These are phyloP conservation scores for Tylochromis polylepis DNA, from an alignment of 2,113 vertebrate species.

Conservation along the genomic window DNA sequence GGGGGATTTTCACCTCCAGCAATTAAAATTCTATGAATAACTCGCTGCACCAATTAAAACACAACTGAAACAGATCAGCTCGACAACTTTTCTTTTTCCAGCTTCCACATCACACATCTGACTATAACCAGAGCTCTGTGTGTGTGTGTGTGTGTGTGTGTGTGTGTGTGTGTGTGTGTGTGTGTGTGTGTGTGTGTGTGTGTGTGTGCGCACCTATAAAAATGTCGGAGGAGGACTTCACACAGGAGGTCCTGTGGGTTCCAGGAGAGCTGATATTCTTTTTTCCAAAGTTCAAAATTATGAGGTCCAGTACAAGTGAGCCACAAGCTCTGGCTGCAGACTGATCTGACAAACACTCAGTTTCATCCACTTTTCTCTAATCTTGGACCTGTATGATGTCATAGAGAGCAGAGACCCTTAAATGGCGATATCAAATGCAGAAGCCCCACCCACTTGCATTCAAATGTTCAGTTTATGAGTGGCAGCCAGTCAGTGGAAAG, in stretches of 20 bases:
- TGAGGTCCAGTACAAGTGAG: background rate
- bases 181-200: too few species aligned
- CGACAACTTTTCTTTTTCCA: background rate
- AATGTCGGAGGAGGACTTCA: background rate
- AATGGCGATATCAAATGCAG: background rate
- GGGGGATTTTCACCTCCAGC: background rate
- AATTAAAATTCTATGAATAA: conserved; percentile 11
- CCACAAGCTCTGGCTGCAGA: background rate
- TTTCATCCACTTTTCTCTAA: background rate
- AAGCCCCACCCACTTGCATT: background rate
- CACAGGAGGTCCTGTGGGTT: background rate
- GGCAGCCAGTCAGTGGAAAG: background rate
- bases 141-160: background rate
- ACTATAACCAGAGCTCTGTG: background rate
- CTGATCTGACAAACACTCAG: background rate
- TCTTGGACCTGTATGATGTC: background rate
- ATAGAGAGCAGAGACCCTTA: background rate
- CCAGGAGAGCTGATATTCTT: background rate
- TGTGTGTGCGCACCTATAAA: background rate
- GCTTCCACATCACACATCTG: background rate
- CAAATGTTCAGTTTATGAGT: background rate
- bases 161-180: background rate
- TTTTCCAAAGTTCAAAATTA: background rate
- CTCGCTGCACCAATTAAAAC: conserved; percentile 17
- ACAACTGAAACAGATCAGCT: background rate